phyloP scores from a whole-genome alignment of 2,797 vertebrate species.

The Momotus momota region DNA sequence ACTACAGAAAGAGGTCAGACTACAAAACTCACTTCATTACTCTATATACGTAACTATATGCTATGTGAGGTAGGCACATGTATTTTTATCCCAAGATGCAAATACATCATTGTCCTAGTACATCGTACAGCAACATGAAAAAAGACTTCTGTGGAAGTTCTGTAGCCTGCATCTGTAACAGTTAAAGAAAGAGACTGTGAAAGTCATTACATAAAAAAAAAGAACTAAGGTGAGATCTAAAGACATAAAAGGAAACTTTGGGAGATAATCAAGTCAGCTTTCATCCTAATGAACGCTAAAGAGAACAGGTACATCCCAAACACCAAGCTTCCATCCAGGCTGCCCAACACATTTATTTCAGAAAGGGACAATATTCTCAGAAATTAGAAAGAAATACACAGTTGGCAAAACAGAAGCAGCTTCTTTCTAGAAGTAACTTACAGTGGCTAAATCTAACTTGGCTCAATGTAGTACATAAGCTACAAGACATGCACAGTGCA shows the following conservation, averaged over 20 bases:
- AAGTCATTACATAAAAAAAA: background rate
- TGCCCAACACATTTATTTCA: background rate
- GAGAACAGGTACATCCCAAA: background rate
- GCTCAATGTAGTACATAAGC: background rate
- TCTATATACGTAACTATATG: background rate
- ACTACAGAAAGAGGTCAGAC: background rate
- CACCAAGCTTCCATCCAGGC: background rate
- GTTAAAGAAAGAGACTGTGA: background rate
- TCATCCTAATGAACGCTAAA: background rate
- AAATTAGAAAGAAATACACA: background rate
- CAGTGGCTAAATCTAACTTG: background rate
- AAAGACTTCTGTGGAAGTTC: background rate
- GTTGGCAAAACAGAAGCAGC: background rate
- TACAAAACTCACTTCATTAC: background rate
- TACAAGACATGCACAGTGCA: background rate
- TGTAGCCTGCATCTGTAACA: background rate
- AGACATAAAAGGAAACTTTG: background rate
- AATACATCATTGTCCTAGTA: background rate
- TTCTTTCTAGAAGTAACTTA: background rate
- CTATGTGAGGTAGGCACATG: background rate
- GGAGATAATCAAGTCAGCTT: background rate
- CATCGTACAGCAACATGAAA: background rate
- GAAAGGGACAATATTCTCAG: background rate
- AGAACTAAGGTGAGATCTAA: background rate
- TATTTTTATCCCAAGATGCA: background rate